A percentile compares a stretch with the other conserved stretches of the same genome.
Conservation (phyloP, 2,888 invertebrate genomes). For the Tethea ocularis region DNA sequence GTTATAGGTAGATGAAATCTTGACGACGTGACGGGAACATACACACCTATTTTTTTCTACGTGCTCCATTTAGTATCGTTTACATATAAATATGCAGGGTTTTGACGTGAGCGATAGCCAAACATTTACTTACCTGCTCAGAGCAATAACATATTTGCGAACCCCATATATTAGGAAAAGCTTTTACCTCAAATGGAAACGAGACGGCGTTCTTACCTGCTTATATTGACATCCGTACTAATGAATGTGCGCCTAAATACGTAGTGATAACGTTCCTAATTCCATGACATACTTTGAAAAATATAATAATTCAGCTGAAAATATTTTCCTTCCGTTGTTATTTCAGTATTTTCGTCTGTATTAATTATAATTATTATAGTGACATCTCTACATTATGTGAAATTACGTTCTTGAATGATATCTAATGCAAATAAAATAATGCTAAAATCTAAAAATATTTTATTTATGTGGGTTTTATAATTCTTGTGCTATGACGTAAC, state of each 20-base stretch:
- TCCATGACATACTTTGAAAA: constrained; percentile 8
- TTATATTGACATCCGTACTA: constrained; percentile 42
- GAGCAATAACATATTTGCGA: constrained; percentile 48
- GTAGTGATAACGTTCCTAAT: constrained; percentile 29
- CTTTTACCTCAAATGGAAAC: constrained; percentile 57
- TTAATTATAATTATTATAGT: constrained; percentile 12
- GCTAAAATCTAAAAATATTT: too few relatives aligned
- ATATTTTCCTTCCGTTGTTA: constrained; percentile 26
- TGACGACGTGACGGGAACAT: background rate
- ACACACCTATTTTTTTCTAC: constrained; percentile 1
- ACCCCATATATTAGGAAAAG: constrained; percentile 56
- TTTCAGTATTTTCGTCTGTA: constrained; percentile 22
- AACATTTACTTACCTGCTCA: constrained; percentile 34
- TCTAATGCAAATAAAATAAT: too few relatives aligned
- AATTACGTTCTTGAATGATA: too few relatives aligned
- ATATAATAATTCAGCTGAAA: constrained; percentile 25
- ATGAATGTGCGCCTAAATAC: constrained; percentile 39
- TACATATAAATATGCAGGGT: constrained; percentile 14
- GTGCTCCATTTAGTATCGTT: constrained; percentile 8
- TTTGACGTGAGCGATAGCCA: constrained; percentile 28
- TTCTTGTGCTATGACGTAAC: too few relatives aligned
- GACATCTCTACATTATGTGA: background rate
- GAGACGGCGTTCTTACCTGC: constrained; percentile 40
- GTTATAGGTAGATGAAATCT: background rate
- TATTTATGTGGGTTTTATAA: too few relatives aligned